These are phyloP conservation scores for Drosophila kepulauana DNA, from an alignment of 1,140 invertebrate species.

Conservation along the genomic window DNA sequence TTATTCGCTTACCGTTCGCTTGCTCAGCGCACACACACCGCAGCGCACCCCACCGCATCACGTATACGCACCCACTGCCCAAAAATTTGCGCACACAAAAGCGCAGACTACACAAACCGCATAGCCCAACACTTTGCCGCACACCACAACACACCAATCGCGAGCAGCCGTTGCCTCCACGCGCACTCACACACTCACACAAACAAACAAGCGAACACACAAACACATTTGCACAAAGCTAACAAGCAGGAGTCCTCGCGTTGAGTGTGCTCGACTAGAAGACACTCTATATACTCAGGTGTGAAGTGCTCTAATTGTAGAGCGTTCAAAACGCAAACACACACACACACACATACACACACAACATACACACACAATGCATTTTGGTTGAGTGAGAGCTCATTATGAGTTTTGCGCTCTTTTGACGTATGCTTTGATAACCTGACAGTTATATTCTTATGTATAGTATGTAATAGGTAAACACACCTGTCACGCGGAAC, in stretches of 20 bases:
- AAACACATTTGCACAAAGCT: not conserved
- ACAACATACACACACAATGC: not conserved
- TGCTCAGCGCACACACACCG: not conserved
- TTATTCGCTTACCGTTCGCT: slow-evolving; percentile 18
- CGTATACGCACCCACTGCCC: slow-evolving; percentile 2
- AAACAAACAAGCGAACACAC: not conserved
- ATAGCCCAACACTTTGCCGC: slow-evolving; percentile 11
- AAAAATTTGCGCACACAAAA: slow-evolving; percentile 6
- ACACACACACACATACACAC: not conserved
- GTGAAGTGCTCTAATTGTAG: slow-evolving; percentile 4
- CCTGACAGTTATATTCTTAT: not conserved
- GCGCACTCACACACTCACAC: not conserved
- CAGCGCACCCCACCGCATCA: not conserved
- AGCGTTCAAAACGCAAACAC: not conserved
- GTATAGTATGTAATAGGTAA: not conserved
- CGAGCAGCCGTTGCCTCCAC: slow-evolving; percentile 5
- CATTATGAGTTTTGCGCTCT: not conserved
- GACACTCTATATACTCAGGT: slow-evolving; percentile 10
- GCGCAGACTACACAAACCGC: slow-evolving; percentile 17
- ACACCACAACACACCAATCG: slow-evolving; percentile 14
- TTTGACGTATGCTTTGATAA: not conserved
- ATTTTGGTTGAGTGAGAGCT: slow-evolving; percentile 1
- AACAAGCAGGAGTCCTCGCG: slow-evolving; percentile 5
- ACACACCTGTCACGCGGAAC: not conserved
- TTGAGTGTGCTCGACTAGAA: slow-evolving; percentile 9